These are phyloP conservation scores for Myotis davidii DNA, from an alignment of 2,113 vertebrate genomes.

Conservation along the genomic window DNA sequence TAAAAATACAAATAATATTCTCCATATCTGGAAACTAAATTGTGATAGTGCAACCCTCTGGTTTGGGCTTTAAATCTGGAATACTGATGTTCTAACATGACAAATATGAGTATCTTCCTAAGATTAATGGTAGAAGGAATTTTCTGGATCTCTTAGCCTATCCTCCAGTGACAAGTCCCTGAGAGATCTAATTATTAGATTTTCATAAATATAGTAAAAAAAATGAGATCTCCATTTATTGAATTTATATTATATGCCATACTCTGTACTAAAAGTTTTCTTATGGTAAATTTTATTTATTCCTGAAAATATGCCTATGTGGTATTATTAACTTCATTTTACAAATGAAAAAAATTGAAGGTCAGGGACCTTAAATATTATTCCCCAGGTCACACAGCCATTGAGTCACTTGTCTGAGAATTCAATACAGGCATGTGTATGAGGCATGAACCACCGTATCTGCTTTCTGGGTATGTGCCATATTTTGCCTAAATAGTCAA, in stretches of 20 bases:
- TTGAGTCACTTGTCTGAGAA: conserved; percentile 65
- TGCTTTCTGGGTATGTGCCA: conserved; percentile 35
- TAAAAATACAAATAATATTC: not conserved
- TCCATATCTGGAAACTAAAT: not conserved
- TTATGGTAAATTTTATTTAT: conserved; percentile 52
- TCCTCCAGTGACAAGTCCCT: not conserved
- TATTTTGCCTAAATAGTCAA: conserved; percentile 30
- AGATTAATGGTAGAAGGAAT: not conserved
- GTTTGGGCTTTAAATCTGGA: conserved; percentile 6
- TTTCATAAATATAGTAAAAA: conserved; percentile 51
- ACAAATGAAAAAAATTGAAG: conserved; percentile 65
- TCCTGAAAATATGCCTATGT: conserved; percentile 49
- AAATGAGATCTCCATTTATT: not conserved
- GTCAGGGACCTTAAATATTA: conserved; percentile 65
- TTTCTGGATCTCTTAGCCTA: not conserved
- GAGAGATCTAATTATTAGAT: not conserved
- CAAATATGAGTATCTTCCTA: not conserved
- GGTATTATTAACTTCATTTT: conserved; percentile 59
- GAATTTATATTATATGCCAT: conserved; percentile 38
- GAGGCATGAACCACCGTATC: conserved; percentile 33
- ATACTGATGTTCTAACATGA: not conserved
- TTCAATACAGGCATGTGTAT: conserved; percentile 38
- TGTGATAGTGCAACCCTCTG: not conserved
- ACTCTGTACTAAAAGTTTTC: conserved; percentile 37
- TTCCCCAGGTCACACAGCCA: conserved; percentile 59